Evolutionary conservation across 1,140 invertebrate genomes (phyloP), one percentile per base, ranked within the genome.

Genomic region (Brachystomella parvula): DNA sequence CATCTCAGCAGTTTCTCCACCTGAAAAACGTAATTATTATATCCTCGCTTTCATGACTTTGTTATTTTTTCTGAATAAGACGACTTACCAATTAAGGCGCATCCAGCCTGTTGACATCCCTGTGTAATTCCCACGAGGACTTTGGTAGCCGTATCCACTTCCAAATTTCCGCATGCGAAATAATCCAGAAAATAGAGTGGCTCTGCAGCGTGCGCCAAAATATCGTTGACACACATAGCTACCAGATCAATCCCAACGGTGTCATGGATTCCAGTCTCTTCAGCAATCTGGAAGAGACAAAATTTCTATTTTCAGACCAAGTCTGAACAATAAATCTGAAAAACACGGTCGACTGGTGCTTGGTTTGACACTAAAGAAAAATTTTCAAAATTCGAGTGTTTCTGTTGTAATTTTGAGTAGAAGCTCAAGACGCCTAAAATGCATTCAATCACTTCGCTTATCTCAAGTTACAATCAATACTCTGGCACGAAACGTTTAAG

Each of bases 171-270:
- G 76, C 90, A 93, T 15, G 95, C 92, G 79, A 94, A 96, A 78
- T 98, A 98, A 81, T 98, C 95, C 0, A 98, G 79, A 76, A 98
- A 98, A 64, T 93, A 96, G 53, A 98, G 80, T 0, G 95, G 94
- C 75, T 94, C 91, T 0, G 95, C 96, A 26, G 94, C 94, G 71
- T 95, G 88, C 47, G 91, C 92, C 26, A 98, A 79, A 57, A 98
- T 86, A 78, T 98, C 95, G 81, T 99, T 99, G 1, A 95, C 94
- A 76, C 93, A 96, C 92, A 97, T 96, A 12, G 95, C 96, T 12
- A 99, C 95, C 33, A 98, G 82, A 81, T 98, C 96, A 73, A 94
- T 89, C 1, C 96, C 96, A 64, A 98, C 85, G 0, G 88, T 89
- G 69, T 88, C 82, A 76, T 94, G 93, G 57, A 87, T 85, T 26